Percentiles rank a stretch among this genome's conserved stretches.
phyloP scores from a whole-genome alignment of 1,140 invertebrate genomes.

The Carcinoscorpius rotundicauda region DNA sequence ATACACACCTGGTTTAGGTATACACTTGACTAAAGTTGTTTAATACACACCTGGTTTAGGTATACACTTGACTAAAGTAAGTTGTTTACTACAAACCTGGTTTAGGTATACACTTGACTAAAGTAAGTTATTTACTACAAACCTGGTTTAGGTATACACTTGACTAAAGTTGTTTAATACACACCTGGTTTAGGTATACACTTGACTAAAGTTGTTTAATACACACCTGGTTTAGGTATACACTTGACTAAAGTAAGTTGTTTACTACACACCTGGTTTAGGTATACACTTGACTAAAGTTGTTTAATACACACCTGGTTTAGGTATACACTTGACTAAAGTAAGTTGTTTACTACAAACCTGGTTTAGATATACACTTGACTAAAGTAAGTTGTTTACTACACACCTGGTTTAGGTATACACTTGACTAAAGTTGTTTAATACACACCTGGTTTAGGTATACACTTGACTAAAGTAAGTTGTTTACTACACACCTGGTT shows the following conservation, averaged over 20 bases:
- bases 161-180: slow-evolving; percentile 34
- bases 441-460: slow-evolving; percentile 53
- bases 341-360: slow-evolving; percentile 33
- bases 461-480: slow-evolving; percentile 52
- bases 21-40: slow-evolving; percentile 46
- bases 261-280: slow-evolving; percentile 44
- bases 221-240: slow-evolving; percentile 54
- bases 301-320: slow-evolving; percentile 44
- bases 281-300: slow-evolving; percentile 56
- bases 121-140: slow-evolving; percentile 11
- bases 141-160: slow-evolving; percentile 63
- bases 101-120: slow-evolving; percentile 57
- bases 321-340: slow-evolving; percentile 58
- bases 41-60: slow-evolving; percentile 50
- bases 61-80: slow-evolving; percentile 56
- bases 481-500: slow-evolving; percentile 44
- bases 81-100: slow-evolving; percentile 41
- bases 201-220: slow-evolving; percentile 37
- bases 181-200: slow-evolving; percentile 60
- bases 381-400: slow-evolving; percentile 32
- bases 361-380: slow-evolving; percentile 59
- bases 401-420: slow-evolving; percentile 54
- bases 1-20: slow-evolving; percentile 53
- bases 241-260: slow-evolving; percentile 50
- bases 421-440: slow-evolving; percentile 45